Conservation (phyloP, 2,797 vertebrate genomes). For the Poecilia gillii region DNA sequence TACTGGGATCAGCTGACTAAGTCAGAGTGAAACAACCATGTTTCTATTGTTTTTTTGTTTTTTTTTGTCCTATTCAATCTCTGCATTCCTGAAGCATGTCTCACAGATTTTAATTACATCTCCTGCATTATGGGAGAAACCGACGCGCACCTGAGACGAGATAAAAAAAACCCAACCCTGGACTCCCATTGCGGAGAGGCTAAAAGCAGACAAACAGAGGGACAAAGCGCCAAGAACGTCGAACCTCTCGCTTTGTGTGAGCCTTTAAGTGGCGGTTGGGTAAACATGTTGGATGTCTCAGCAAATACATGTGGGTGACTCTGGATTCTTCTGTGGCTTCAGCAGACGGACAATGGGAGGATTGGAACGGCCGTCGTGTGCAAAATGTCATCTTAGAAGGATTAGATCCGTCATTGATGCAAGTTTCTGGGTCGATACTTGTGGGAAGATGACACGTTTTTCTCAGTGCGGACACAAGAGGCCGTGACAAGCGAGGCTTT, state of each 20-base stretch:
- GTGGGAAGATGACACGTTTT: not conserved
- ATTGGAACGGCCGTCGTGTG: constrained; percentile 19
- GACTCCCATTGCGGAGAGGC: not conserved
- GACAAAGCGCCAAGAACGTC: not conserved
- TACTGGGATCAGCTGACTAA: constrained; percentile 1
- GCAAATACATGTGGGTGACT: constrained; percentile 35
- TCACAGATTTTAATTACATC: constrained; percentile 15
- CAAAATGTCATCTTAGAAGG: constrained; percentile 12
- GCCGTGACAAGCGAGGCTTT: not conserved
- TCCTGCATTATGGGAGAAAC: constrained; percentile 3
- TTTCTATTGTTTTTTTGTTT: not conserved
- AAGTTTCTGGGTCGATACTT: not conserved
- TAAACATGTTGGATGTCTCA: constrained; percentile 38
- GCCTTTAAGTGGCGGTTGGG: constrained; percentile 29
- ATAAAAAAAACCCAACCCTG: not conserved
- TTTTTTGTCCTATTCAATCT: constrained; percentile 1
- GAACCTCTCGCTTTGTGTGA: constrained; percentile 23
- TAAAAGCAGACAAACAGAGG: not conserved
- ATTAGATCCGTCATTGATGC: not conserved
- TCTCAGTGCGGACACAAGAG: not conserved
- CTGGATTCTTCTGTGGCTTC: constrained; percentile 30
- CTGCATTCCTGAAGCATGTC: constrained; percentile 5
- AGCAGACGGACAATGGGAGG: constrained; percentile 13
- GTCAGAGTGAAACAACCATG: not conserved
- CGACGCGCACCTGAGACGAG: not conserved